phyloP scores from a whole-genome alignment of 2,113 vertebrate species.

The Cacatua alba region DNA sequence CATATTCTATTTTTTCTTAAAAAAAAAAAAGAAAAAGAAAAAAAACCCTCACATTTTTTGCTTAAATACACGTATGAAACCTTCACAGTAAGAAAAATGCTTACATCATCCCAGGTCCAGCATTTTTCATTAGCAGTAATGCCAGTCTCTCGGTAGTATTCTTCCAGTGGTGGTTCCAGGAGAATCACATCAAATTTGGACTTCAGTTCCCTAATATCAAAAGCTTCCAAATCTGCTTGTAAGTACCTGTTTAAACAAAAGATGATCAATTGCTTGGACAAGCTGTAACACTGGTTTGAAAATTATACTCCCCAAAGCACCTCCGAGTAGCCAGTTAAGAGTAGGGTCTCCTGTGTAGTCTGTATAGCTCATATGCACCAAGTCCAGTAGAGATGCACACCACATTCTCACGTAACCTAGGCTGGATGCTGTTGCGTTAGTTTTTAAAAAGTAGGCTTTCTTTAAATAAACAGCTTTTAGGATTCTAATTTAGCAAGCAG shows the following conservation, averaged over 20 bases:
- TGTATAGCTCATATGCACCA: background rate
- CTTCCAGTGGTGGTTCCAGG: constrained; percentile 93
- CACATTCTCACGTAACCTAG: background rate
- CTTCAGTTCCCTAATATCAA: constrained; percentile 92
- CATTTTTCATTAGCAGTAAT: constrained; percentile 95
- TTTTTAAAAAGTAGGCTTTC: background rate
- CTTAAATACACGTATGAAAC: background rate
- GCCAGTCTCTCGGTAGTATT: constrained; percentile 96
- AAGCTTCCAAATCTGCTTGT: constrained; percentile 91
- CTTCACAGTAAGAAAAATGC: background rate
- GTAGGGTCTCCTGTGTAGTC: background rate
- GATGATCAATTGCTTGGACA: background rate
- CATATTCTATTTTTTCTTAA: background rate
- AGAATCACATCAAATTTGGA: constrained; percentile 97
- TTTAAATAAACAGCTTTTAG: background rate
- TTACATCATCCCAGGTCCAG: constrained; percentile 97
- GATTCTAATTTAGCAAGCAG: background rate
- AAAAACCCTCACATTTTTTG: background rate
- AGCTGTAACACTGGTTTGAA: background rate
- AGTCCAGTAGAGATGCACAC: background rate
- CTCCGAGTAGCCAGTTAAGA: background rate
- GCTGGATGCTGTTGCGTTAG: background rate
- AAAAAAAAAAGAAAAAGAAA: background rate
- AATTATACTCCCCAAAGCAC: background rate
- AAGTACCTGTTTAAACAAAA: constrained; percentile 85